Base-by-base conservation (phyloP, 1,140 invertebrate genomes). In the Microplitis demolitor region DNA sequence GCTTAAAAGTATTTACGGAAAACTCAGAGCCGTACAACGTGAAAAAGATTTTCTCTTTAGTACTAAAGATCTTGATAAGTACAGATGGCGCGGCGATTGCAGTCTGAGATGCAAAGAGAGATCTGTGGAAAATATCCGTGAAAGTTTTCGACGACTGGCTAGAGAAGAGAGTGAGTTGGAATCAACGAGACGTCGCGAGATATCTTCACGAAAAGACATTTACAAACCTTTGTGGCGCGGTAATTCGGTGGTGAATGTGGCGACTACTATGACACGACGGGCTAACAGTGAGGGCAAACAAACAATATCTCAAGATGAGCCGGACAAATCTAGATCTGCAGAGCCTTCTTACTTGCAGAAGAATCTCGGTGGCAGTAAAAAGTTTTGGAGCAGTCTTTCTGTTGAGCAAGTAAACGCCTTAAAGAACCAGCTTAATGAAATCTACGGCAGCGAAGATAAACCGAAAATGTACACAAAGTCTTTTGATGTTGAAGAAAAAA, bases 151-250 rank as follows among this genome's bases (percentile, higher is more conserved):
- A 78, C 90, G 88, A 80, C 83, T 91, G 1, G 80, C 85, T 8
- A 83, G 82, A 4, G 84, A 88, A 66, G 88, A 89, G 76, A 85
- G 86, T 35, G 84, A 87, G 62, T 63, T 87, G 60, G 88, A 89
- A 78, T 78, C 77, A 1, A 78, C 76, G 0, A 84, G 77, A 60
- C 79, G 79, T 35, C 80, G 84, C 64, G 91, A 91, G 31, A 83
- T 88, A 8, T 82, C 83, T 24, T 83, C 84, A 3, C 86, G 86
- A n/a, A 91, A 90, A 79, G 93, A 94, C 77, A 88, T 89, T 0
- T 93, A 94, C 75, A 94, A 93, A 83, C 93, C 94, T 31, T 86
- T 94, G n/a, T 95, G 94, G 94, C 87, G 94, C 35, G 94, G 94
- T 13, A 92, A 88, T 76, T 95, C 94, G 4, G 94, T 96, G 0